Percentiles rank a stretch among this genome's conserved stretches.
phyloP scores from a whole-genome alignment of 2,113 vertebrate genomes.

The Panurus biarmicus region DNA sequence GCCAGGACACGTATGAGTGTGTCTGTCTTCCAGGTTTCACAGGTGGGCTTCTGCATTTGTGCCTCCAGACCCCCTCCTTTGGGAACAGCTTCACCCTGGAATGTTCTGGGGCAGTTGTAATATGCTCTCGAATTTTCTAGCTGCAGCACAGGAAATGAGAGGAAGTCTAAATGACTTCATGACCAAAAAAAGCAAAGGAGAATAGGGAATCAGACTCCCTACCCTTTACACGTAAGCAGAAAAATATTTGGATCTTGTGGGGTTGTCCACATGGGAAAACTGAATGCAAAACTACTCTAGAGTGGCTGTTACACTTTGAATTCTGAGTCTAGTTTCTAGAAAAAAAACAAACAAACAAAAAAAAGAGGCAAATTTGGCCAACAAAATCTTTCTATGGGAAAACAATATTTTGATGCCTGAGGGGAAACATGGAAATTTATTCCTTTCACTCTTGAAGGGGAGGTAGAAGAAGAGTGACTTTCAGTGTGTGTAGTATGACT shows the following conservation, averaged over 20 bases:
- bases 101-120: neutral
- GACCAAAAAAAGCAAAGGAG: conserved; percentile 17
- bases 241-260: conserved; percentile 25
- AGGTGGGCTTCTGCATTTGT: conserved; percentile 64
- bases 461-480: neutral
- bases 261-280: neutral
- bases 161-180: neutral
- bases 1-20: conserved; percentile 78
- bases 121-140: neutral
- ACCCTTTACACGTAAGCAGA: neutral
- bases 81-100: neutral
- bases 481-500: neutral
- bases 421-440: neutral
- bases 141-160: conserved; percentile 24
- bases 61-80: neutral
- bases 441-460: neutral
- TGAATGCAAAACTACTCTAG: neutral
- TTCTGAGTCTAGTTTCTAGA: neutral
- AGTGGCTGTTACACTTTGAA: neutral
- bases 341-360: neutral
- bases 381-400: neutral
- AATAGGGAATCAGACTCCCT: neutral
- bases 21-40: conserved; percentile 82
- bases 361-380: neutral
- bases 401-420: neutral